Percentiles rank a stretch among this genome's conserved stretches.
Evolutionary conservation across 1,140 invertebrate species (phyloP).

Genomic region (Neodiprion fabricii): DNA sequence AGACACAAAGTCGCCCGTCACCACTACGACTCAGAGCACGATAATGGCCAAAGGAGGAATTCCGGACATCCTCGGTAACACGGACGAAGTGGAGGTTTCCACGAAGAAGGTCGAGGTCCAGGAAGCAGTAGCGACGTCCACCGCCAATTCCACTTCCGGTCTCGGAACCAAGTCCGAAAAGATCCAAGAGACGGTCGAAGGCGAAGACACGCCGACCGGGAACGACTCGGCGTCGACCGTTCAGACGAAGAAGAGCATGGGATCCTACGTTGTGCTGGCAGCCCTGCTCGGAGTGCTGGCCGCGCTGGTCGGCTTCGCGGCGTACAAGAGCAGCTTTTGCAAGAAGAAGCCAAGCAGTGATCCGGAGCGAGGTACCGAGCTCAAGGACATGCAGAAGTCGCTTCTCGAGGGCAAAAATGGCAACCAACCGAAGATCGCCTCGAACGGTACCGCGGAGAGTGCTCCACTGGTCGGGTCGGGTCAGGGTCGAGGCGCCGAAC

Average conservation of each 20-base stretch:
- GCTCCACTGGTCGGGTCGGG: constrained; percentile 44
- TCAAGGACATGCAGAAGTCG: constrained; percentile 55
- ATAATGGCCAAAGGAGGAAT: no score
- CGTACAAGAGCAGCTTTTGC: constrained; percentile 57
- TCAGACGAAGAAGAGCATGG: constrained; percentile 53
- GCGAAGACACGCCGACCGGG: constrained; percentile 18
- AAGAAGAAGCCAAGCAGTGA: constrained; percentile 46
- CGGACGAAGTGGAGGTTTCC: not conserved
- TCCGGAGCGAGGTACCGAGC: constrained; percentile 53
- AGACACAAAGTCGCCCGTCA: not conserved
- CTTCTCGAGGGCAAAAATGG: constrained; percentile 43
- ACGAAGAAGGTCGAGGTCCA: not conserved
- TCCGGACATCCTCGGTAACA: not conserved
- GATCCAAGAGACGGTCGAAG: not conserved
- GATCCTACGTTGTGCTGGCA: constrained; percentile 53
- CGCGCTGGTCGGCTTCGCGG: constrained; percentile 50
- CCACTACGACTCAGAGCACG: no score
- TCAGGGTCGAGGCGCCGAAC: constrained; percentile 19
- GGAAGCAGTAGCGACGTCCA: not conserved
- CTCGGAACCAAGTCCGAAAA: no score
- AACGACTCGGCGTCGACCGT: constrained; percentile 39
- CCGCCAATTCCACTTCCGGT: no score
- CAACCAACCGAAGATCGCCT: constrained; percentile 43
- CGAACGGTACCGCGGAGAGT: constrained; percentile 51
- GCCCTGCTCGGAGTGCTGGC: constrained; percentile 46